These are phyloP conservation scores for Brachionus rubens DNA, from an alignment of 1,140 invertebrate species.

Conservation along the genomic window DNA sequence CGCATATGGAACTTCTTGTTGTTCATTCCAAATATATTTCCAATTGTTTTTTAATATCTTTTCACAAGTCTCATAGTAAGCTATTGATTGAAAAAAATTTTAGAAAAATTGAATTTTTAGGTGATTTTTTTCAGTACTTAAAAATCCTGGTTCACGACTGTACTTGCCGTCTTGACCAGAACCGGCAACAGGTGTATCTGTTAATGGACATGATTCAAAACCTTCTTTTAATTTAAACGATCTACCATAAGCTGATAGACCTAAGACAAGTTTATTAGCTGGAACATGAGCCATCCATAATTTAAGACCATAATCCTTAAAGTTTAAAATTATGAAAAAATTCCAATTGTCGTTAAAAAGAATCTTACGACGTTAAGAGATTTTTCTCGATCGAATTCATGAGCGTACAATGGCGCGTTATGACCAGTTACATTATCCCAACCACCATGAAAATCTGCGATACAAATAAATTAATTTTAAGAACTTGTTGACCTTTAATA, in stretches of 20 bases:
- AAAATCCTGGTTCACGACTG: conserved; percentile 79
- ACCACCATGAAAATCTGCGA: conserved; percentile 52
- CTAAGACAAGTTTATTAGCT: conserved; percentile 75
- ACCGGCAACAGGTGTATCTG: conserved; percentile 79
- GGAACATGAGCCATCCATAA: conserved; percentile 74
- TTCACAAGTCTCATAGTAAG: conserved; percentile 51
- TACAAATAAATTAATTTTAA: too few species aligned
- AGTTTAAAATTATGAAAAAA: background rate
- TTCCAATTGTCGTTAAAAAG: background rate
- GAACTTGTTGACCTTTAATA: too few species aligned
- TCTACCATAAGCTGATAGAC: conserved; percentile 83
- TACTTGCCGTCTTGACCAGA: conserved; percentile 71
- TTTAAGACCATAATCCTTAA: conserved; percentile 52
- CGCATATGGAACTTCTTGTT: conserved; percentile 68
- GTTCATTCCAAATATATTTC: conserved; percentile 49
- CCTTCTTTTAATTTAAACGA: conserved; percentile 70
- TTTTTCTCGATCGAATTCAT: conserved; percentile 49
- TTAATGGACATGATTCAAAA: conserved; percentile 42
- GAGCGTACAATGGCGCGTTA: conserved; percentile 46
- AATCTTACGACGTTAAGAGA: background rate
- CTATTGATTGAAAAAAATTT: conserved; percentile 83
- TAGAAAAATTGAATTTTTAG: conserved; percentile 73
- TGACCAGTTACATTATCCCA: conserved; percentile 45
- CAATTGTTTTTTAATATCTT: conserved; percentile 50
- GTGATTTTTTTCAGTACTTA: conserved; percentile 74